Base-by-base conservation (phyloP, 2,888 invertebrate genomes). In the Notocelia uddmanniana region DNA sequence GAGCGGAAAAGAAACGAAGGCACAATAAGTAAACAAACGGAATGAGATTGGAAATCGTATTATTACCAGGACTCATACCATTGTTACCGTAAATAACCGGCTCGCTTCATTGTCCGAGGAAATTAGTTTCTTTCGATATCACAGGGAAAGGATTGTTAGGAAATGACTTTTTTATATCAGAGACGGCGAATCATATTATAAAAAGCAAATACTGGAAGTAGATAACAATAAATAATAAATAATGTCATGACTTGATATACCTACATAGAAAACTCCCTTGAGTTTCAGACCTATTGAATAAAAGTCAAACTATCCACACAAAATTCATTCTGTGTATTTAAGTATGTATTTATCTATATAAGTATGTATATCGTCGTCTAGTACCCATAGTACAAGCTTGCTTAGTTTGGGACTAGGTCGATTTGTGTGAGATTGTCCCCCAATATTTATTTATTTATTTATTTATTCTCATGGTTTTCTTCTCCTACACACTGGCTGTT, bases 1-100 rank as follows among this genome's bases (percentile, higher is more conserved):
- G 6, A 45, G 41, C 64, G 34, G 63, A 54, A 55, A 45, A 52
- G 41, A 57, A 57, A 48, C 31, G 69, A 69, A 45, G 26, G 62
- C 63, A 63, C 63, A 69, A 69, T 63, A 63, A 69, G 55, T 69
- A 69, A 63, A 63, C 55, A 69, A 69, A 69, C 55, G 13, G 55
- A 69, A 63, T 69, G 63, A 69, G 69, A 69, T 69, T 69, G 69
- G 69, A 69, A 63, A 57, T 69, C 63, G 55, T 63, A 69, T 69
- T 69, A 57, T 69, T 69, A 69, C 69, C 63, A 63, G 69, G 57
- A 57, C 69, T 69, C 57, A 48, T 31, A 54, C 69, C 63, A 69
- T 69, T 69, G 69, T 69, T 69, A 57, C 63, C 69, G 55, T 69
- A 63, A 69, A 69, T 69, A 63, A 69, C 62, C 55, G 69, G 69